Percentiles rank a stretch among this genome's conserved stretches.
phyloP scores from a whole-genome alignment of 1,140 invertebrate species.

The Drosophila pandora region DNA sequence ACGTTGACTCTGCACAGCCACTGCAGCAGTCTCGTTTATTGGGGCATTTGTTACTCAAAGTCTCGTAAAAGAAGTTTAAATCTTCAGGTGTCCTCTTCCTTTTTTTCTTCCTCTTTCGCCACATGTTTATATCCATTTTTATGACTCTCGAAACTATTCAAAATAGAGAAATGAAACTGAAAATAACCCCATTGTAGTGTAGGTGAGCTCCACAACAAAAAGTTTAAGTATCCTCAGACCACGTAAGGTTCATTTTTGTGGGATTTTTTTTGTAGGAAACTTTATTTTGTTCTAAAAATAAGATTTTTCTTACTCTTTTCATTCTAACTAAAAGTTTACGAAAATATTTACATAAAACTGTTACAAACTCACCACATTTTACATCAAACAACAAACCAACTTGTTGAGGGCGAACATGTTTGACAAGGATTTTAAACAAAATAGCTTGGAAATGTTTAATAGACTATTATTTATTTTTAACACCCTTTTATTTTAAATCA shows the following conservation, averaged over 20 bases:
- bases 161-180: constrained; percentile 20
- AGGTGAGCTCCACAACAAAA: not conserved
- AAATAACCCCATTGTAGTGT: constrained; percentile 8
- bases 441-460: too few relatives aligned
- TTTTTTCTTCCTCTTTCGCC: constrained; percentile 1
- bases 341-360: constrained; percentile 4
- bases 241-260: not conserved
- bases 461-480: not conserved
- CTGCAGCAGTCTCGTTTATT: constrained; percentile 42
- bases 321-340: not conserved
- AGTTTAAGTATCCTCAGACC: not conserved
- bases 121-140: constrained; percentile 37
- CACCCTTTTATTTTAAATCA: too few relatives aligned
- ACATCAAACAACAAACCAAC: constrained; percentile 19
- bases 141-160: constrained; percentile 20
- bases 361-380: constrained; percentile 12
- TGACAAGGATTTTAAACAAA: constrained; percentile 2
- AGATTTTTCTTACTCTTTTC: too few relatives aligned
- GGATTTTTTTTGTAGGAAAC: not conserved
- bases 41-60: constrained; percentile 43
- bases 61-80: constrained; percentile 44
- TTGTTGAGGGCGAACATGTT: constrained; percentile 28
- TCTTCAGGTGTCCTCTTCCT: constrained; percentile 30
- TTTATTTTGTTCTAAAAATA: too few relatives aligned
- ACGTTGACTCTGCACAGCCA: constrained; percentile 36